phyloP scores from a whole-genome alignment of 2,113 vertebrate genomes.

The Agapornis roseicollis region DNA sequence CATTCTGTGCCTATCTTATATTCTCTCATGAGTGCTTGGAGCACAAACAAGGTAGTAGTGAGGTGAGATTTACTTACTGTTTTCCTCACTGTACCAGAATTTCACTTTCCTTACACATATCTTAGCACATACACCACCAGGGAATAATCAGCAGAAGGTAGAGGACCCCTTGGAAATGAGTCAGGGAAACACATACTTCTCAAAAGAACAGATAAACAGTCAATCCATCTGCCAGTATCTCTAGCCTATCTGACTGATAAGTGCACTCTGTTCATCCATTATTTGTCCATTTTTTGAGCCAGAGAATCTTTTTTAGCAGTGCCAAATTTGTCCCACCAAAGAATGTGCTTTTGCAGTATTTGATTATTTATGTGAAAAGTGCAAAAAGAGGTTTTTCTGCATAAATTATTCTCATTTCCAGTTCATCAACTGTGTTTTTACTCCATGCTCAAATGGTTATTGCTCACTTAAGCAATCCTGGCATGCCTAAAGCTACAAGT shows the following conservation, averaged over 20 bases:
- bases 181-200: background rate
- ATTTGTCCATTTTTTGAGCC: background rate
- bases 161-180: background rate
- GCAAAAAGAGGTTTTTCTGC: slow-evolving; percentile 51
- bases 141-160: background rate
- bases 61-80: background rate
- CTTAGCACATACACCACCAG: background rate
- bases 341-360: background rate
- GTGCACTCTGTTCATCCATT: background rate
- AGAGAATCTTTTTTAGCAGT: background rate
- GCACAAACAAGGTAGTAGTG: background rate
- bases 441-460: slow-evolving; percentile 43
- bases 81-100: background rate
- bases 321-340: background rate
- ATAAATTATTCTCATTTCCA: slow-evolving; percentile 59
- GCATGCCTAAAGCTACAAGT: slow-evolving; percentile 16
- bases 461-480: slow-evolving; percentile 34
- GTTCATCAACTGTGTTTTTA: slow-evolving; percentile 46
- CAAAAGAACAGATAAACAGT: background rate
- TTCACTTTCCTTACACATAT: background rate
- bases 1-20: background rate
- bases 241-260: background rate
- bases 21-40: background rate
- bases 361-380: slow-evolving; percentile 58
- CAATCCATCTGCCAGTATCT: background rate